Percentiles rank a stretch among this genome's conserved stretches.
These are phyloP conservation scores for Folsomia manolachei DNA, from an alignment of 2,888 invertebrate species.

Conservation along the genomic window DNA sequence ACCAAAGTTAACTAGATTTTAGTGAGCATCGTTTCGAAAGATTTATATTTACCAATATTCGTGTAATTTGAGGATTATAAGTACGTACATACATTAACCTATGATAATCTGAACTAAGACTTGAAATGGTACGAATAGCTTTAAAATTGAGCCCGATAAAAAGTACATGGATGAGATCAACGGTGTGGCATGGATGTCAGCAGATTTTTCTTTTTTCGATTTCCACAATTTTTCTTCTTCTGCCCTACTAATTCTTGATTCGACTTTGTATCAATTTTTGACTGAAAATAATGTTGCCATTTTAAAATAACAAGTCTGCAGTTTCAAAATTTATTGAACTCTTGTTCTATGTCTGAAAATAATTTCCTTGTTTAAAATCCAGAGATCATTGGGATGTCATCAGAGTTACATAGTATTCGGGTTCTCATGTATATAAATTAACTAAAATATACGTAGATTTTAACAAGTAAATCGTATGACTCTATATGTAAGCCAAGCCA, in stretches of 20 bases:
- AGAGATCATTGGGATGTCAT: conserved; percentile 32
- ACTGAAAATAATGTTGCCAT: neutral
- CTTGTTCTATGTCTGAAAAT: conserved; percentile 2
- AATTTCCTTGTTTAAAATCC: conserved; percentile 32
- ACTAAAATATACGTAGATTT: no score
- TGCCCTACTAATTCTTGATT: no score
- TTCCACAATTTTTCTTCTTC: no score
- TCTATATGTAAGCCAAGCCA: no score
- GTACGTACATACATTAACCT: neutral
- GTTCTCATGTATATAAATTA: no score
- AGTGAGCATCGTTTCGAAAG: neutral
- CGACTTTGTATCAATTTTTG: neutral
- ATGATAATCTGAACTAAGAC: conserved; percentile 18
- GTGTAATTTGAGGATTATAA: neutral
- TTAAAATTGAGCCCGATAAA: conserved; percentile 24
- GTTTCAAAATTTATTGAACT: conserved; percentile 6
- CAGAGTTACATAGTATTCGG: no score
- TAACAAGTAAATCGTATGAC: no score
- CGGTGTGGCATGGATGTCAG: conserved; percentile 20
- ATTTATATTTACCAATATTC: conserved; percentile 4
- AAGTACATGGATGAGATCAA: conserved; percentile 17
- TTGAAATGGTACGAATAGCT: conserved; percentile 42
- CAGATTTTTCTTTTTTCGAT: no score
- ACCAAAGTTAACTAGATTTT: neutral
- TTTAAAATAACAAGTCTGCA: neutral